Evolutionary conservation across 2,113 vertebrate genomes (phyloP), one percentile per base, ranked within the genome.

Genomic region (Ardeotis arabs): DNA sequence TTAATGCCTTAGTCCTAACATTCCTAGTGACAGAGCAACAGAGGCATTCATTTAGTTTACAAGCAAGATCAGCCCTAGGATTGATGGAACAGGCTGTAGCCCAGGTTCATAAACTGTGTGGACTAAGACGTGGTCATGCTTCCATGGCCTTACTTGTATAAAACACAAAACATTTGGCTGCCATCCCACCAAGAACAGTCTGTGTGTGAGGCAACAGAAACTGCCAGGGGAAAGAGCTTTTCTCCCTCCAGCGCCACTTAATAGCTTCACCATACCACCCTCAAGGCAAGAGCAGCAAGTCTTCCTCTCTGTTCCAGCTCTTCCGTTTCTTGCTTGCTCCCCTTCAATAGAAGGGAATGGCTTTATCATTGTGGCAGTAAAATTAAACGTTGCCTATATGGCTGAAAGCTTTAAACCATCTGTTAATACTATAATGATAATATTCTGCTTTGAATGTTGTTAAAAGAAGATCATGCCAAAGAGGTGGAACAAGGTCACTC

Each of bases 321-420:
- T 35, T 74, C 23, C 64, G 7, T 41, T 55, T 63, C 44, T 72
- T 67, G 27, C 19, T 70, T 75, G 44, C 41, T 41, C 41, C 41
- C 14, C 41, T 41, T 41, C 13, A 41, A 13, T 41, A 41, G 41
- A 41, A 41, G 41, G 41, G 41, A 41, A 41, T 41, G 41, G 41
- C 29, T 89, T 90, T 69, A 47, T 58, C 33, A 66, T 53, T 45
- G 49, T 53, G 59, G 14, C 41, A 87, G 19, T 66, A 84, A 96
- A 92, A 74, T 53, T 35, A 86, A 19, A 28, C 8, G 8, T 53
- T 81, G 19, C 12, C 28, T 82, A 31, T 24, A 35, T 24, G 27
- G 10, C 21, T 89, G 27, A 92, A 90, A 91, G 27, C 18, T 92
- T 80, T 83, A 66, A 86, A 49, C 16, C 66, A 73, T 73, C 62